Conservation (phyloP, 1,140 invertebrate species). For the Drosophila subobscura region DNA sequence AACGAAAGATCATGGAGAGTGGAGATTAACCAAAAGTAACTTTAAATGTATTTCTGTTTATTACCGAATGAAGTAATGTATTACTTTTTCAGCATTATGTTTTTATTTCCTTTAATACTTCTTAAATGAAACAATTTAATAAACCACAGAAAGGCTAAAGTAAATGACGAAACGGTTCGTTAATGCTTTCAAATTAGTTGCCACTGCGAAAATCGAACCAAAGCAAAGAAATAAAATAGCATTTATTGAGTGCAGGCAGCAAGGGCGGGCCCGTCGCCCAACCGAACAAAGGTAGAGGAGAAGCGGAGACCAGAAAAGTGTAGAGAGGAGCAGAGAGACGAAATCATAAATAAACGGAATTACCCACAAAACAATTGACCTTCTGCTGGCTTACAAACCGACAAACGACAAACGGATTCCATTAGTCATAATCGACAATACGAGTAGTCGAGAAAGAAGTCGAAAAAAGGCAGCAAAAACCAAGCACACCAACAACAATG, state of each 20-base stretch:
- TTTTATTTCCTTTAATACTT: slow-evolving; percentile 20
- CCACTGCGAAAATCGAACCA: slow-evolving; percentile 48
- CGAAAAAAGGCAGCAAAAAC: slow-evolving; percentile 49
- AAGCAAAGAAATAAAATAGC: slow-evolving; percentile 39
- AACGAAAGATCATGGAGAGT: slow-evolving; percentile 3
- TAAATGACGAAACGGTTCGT: slow-evolving; percentile 73
- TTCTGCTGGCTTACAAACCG: slow-evolving; percentile 66
- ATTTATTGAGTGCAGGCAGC: slow-evolving; percentile 43
- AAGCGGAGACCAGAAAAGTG: slow-evolving; percentile 15
- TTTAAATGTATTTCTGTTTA: too few relatives aligned
- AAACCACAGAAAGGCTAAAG: slow-evolving; percentile 51
- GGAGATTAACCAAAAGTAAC: too few relatives aligned
- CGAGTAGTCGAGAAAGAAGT: slow-evolving; percentile 58
- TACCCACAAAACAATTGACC: slow-evolving; percentile 77
- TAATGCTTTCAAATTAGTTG: slow-evolving; percentile 71
- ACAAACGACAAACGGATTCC: slow-evolving; percentile 53
- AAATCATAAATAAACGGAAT: slow-evolving; percentile 61
- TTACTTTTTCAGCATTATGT: not conserved
- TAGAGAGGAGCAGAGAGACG: slow-evolving; percentile 16
- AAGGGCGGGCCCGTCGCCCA: slow-evolving; percentile 17
- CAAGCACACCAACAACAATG: slow-evolving; percentile 28
- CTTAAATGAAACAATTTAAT: slow-evolving; percentile 14
- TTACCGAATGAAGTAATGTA: not conserved
- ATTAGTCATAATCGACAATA: slow-evolving; percentile 77
- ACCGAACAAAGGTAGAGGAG: slow-evolving; percentile 38